Evolutionary conservation across 2,113 vertebrate species (phyloP).

Genomic region (Muntiacus muntjak): DNA sequence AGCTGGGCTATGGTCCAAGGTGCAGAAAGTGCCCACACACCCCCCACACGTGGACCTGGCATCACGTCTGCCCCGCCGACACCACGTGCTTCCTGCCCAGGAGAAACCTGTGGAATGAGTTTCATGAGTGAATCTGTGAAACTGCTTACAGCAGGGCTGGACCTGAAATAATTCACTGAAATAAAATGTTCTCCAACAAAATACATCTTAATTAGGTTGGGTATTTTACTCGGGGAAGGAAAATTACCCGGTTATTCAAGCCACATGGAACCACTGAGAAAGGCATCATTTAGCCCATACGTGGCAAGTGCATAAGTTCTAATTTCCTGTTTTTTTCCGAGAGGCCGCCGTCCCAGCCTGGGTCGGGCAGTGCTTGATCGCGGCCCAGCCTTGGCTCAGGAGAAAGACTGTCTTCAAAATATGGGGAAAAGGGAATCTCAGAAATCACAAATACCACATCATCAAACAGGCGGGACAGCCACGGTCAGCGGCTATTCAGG

Average conservation of each 20-base stretch:
- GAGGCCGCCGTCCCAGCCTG: background rate
- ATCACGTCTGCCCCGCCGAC: accelerated
- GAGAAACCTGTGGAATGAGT: background rate
- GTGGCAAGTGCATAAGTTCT: background rate
- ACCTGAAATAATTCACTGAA: background rate
- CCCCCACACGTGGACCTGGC: background rate
- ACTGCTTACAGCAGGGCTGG: background rate
- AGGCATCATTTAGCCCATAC: background rate
- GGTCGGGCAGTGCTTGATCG: background rate
- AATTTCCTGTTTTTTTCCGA: conserved; percentile 49
- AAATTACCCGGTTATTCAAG: conserved; percentile 29
- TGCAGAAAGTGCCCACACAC: background rate
- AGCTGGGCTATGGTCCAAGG: accelerated
- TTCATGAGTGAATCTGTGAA: background rate
- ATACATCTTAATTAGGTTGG: background rate
- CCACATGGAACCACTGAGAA: conserved; percentile 32
- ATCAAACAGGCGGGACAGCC: background rate
- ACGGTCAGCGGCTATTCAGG: background rate
- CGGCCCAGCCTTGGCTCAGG: background rate
- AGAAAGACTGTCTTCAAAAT: background rate
- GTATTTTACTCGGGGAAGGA: background rate
- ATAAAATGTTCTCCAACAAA: background rate
- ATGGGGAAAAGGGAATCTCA: background rate
- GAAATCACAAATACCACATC: background rate
- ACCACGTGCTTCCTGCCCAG: background rate